These are phyloP conservation scores for Nomada flava DNA, from an alignment of 2,888 invertebrate species.

Conservation along the genomic window DNA sequence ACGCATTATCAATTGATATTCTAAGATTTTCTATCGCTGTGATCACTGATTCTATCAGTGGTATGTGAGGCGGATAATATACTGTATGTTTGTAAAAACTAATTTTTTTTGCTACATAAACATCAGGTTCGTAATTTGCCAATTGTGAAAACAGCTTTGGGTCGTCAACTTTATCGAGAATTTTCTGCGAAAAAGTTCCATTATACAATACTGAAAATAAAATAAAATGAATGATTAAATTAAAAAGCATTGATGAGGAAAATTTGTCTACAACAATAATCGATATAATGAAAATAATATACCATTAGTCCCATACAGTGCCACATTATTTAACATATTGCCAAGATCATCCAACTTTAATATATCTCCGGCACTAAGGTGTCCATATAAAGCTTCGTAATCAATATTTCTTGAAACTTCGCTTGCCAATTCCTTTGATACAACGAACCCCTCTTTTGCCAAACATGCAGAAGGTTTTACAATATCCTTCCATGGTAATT, in stretches of 20 bases:
- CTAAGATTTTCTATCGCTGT: slow-evolving; percentile 71
- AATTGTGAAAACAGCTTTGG: slow-evolving; percentile 75
- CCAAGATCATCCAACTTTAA: slow-evolving; percentile 85
- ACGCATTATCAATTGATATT: slow-evolving; percentile 72
- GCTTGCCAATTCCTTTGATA: slow-evolving; percentile 84
- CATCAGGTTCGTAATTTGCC: slow-evolving; percentile 73
- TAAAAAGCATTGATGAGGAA: slow-evolving; percentile 1
- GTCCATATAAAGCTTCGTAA: slow-evolving; percentile 83
- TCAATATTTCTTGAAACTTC: slow-evolving; percentile 82
- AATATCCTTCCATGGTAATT: slow-evolving; percentile 86
- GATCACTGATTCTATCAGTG: slow-evolving; percentile 68
- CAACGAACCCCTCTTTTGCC: slow-evolving; percentile 86
- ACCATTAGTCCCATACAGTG: slow-evolving; percentile 81
- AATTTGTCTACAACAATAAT: neutral
- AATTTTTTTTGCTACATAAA: slow-evolving; percentile 64
- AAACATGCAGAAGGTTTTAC: slow-evolving; percentile 86
- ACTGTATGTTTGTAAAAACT: slow-evolving; percentile 76
- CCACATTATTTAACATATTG: slow-evolving; percentile 85
- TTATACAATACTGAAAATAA: slow-evolving; percentile 80
- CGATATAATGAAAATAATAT: slow-evolving; percentile 8
- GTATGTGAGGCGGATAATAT: slow-evolving; percentile 74
- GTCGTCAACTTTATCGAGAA: slow-evolving; percentile 51
- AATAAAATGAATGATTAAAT: slow-evolving; percentile 6
- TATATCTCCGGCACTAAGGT: slow-evolving; percentile 84
- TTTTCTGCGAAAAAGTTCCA: slow-evolving; percentile 76